Base-by-base conservation (phyloP, 2,888 invertebrate genomes). In the Phortica magna region DNA sequence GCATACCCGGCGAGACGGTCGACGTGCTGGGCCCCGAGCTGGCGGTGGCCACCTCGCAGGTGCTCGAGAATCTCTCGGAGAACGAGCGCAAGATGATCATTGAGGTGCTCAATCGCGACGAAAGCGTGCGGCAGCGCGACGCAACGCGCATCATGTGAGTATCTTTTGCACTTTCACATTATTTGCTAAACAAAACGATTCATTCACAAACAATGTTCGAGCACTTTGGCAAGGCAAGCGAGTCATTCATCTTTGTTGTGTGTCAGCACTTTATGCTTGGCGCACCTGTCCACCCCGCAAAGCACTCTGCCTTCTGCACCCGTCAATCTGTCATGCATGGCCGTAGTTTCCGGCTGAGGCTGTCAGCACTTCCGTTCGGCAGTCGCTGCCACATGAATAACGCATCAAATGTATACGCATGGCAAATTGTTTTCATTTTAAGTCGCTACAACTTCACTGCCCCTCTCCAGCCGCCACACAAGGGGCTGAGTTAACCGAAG, bases 111-210 rank as follows among this genome's bases (percentile, higher is more conserved):
- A 92, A 93, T 80, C 91, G 93, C 68, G 93, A 94, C 83, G 93
- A 93, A 84, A 92, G 91, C 76, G 89, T 94, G 61, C 91, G 93
- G 14, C 92, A 93, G 82, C 91, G 93, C 17, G 93, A 94, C 87
- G 93, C 93, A 19, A 91, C 92, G 31, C 89, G 92, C 79, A 92
- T 94, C 80, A 92, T 93, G 94, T 94, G 89, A 94, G 94, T 93
- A 80, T 39, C 19, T 31, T 31, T 31, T 31, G 0, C 31, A 31
- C 31, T 59, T 59, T 22, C 22, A 22, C 9, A 59, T 59, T 2
- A 7, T 59, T 17, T 6, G 2, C 2, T 55, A 55, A 5, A 14
- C 55, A n/a, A 55, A 55, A n/a, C 55, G 55, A 55, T 14, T 14
- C n/a, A 55, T 14, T 14, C n/a, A n/a, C 55, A n/a, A 55, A n/a